Evolutionary conservation across 1,140 invertebrate genomes (phyloP), one percentile per base, ranked within the genome.

Genomic region (Monomorium pharaonis): DNA sequence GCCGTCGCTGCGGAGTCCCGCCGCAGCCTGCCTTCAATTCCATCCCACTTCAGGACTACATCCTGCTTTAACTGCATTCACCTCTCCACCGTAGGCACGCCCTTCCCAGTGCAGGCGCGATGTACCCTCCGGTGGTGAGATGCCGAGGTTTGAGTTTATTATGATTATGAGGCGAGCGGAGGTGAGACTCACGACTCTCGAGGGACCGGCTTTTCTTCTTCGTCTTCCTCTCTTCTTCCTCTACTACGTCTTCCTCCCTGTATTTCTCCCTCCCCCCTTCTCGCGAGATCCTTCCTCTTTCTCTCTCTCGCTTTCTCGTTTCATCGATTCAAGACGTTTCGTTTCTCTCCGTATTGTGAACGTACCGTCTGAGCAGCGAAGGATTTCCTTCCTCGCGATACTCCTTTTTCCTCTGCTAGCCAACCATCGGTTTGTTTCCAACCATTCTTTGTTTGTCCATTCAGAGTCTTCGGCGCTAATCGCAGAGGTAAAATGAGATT

Each of bases 161-260:
- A 90, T 90, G 89, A 92, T 92, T 92, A 92, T 89, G 86, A 92
- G 85, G 62, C 81, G 76, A 88, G 75, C 33, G 74, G 67, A 87
- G 87, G 84, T 85, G 84, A 90, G 81, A 90, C 84, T 90, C 86
- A 83, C 74, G 80, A 91, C 78, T 91, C 84, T 87, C 75, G 62
- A 72, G 75, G 80, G 75, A 85, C 81, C 56, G 80, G 49, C 76
- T 87, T 76, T 84, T 65, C 70, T 77, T 81, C 76, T 24, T 30
- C 67, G 33, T 81, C 42, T 81, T 69, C 30, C 69, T 86, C 30
- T 37, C 54, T 60, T 84, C 60, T n/a, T 84, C 60, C n/a, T 33
- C 60, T 27, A 47, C 63, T 65, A 60, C 65, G 18, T 83, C 24
- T 16, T 44, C 27, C 62, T 84, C 30, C 33, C 54, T n/a, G 33